Evolutionary conservation across 1,140 invertebrate genomes (phyloP).

Genomic region (Drosophila bocki): DNA sequence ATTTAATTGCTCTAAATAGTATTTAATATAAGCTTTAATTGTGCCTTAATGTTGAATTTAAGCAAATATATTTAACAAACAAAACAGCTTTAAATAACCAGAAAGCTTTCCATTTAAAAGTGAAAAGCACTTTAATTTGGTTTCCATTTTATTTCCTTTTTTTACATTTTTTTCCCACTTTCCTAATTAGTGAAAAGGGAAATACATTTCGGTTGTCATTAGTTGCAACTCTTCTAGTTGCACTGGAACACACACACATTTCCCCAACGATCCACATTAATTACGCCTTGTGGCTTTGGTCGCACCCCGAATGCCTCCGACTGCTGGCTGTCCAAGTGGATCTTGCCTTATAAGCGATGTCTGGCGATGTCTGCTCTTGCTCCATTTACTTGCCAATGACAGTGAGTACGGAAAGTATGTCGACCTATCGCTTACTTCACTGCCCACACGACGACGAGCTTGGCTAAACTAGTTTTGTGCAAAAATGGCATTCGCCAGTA

Average conservation of each 20-base stretch:
- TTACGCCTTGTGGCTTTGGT: slow-evolving; percentile 42
- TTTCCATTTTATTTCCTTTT: not conserved
- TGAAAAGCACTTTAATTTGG: not conserved
- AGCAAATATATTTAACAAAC: too few relatives aligned
- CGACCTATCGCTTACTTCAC: slow-evolving; percentile 59
- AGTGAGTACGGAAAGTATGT: slow-evolving; percentile 74
- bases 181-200: not conserved
- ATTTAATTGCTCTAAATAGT: too few relatives aligned
- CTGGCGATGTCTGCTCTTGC: slow-evolving; percentile 52
- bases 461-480: slow-evolving; percentile 60
- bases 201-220: slow-evolving; percentile 1
- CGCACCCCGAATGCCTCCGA: not conserved
- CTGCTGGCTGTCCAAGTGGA: slow-evolving; percentile 2
- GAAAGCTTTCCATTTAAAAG: not conserved
- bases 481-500: slow-evolving; percentile 17
- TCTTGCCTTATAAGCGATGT: slow-evolving; percentile 15
- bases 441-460: slow-evolving; percentile 57
- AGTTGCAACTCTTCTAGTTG: slow-evolving; percentile 1
- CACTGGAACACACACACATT: slow-evolving; percentile 28
- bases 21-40: not conserved
- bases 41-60: too few relatives aligned
- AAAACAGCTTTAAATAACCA: not conserved
- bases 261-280: slow-evolving; percentile 48
- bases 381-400: slow-evolving; percentile 74
- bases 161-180: not conserved